These are phyloP conservation scores for Cichlasoma orientale DNA, from an alignment of 2,797 vertebrate genomes.

Conservation along the genomic window DNA sequence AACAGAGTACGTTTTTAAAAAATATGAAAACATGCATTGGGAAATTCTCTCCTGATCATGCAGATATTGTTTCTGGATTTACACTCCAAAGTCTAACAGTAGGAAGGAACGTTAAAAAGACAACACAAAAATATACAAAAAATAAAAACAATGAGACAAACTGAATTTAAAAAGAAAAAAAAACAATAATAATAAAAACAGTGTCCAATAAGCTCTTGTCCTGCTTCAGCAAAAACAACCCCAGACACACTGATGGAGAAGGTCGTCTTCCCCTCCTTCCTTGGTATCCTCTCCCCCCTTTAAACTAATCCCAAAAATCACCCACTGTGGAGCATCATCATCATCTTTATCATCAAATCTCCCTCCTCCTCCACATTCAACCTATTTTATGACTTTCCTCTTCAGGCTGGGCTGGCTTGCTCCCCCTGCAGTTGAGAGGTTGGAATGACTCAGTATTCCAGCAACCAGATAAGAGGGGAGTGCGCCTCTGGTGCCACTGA, in stretches of 20 bases:
- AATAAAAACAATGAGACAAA: constrained; percentile 52
- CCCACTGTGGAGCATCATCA: constrained; percentile 54
- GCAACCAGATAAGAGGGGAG: constrained; percentile 71
- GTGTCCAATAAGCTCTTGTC: constrained; percentile 72
- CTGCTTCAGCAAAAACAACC: constrained; percentile 61
- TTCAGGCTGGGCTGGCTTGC: constrained; percentile 73
- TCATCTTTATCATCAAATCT: constrained; percentile 44
- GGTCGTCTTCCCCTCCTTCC: constrained; percentile 30
- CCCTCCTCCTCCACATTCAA: constrained; percentile 37
- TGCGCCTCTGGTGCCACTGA: constrained; percentile 73
- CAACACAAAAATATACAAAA: constrained; percentile 65
- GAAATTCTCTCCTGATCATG: constrained; percentile 56
- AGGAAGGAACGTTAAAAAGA: constrained; percentile 46
- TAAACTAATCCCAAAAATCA: constrained; percentile 63
- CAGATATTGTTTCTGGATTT: constrained; percentile 44
- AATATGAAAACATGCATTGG: constrained; percentile 51
- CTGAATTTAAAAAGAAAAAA: constrained; percentile 20
- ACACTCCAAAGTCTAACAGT: constrained; percentile 24
- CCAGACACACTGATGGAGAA: constrained; percentile 53
- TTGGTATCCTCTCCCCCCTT: constrained; percentile 16
- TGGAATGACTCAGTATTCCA: constrained; percentile 79
- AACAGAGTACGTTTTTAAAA: constrained; percentile 7
- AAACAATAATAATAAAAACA: constrained; percentile 61
- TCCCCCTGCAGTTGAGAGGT: constrained; percentile 80
- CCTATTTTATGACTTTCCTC: constrained; percentile 50